Conservation (phyloP, 2,888 invertebrate genomes). For the Cheilosia soror region DNA sequence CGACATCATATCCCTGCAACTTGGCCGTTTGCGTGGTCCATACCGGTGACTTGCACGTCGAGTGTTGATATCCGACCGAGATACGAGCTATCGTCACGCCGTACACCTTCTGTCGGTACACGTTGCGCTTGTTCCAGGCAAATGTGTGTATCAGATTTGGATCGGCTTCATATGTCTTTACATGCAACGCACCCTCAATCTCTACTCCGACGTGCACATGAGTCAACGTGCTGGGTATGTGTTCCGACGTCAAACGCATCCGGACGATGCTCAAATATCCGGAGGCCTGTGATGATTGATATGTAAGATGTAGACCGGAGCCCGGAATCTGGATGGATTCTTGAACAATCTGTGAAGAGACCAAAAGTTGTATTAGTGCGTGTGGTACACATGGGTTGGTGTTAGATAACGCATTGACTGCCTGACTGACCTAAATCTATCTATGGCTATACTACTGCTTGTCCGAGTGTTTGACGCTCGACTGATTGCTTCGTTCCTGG, state of each 20-base stretch:
- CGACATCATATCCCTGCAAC: conserved; percentile 97
- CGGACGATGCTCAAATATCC: conserved; percentile 97
- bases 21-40: conserved; percentile 98
- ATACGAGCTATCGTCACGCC: conserved; percentile 94
- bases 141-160: conserved; percentile 97
- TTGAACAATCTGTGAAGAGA: conserved; percentile 92
- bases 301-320: conserved; percentile 96
- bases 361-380: conserved; percentile 52
- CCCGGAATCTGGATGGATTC: conserved; percentile 97
- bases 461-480: conserved; percentile 38
- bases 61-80: conserved; percentile 97
- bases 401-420: conserved; percentile 35
- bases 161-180: conserved; percentile 97
- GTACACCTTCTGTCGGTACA: conserved; percentile 98
- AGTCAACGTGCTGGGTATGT: conserved; percentile 91
- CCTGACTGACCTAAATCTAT: background rate
- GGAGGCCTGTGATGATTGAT: conserved; percentile 97
- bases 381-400: background rate
- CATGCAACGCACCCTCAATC: conserved; percentile 96
- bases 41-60: conserved; percentile 92
- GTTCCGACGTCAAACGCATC: conserved; percentile 92
- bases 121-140: conserved; percentile 99
- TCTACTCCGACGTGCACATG: conserved; percentile 96
- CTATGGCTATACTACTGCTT: background rate
- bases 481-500: conserved; percentile 55